These are phyloP conservation scores for Poeciliopsis infans DNA, from an alignment of 2,797 vertebrate genomes.

Conservation along the genomic window DNA sequence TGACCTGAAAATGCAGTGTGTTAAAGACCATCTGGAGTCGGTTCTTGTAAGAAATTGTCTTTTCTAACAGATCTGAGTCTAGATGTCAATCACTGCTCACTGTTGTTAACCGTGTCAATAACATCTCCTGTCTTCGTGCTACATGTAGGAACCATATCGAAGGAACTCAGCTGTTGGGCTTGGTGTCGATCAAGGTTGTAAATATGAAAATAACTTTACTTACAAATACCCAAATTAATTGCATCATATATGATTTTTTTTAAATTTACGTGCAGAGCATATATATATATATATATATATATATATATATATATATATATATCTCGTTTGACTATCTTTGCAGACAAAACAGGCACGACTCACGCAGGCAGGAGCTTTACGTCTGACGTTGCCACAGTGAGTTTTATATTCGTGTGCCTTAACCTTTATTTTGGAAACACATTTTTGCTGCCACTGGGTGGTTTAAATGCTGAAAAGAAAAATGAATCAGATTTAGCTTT, in stretches of 20 bases:
- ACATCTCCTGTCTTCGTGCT: constrained; percentile 20
- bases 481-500: neutral
- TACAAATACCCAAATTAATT: neutral
- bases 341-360: constrained; percentile 51
- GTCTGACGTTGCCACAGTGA: constrained; percentile 62
- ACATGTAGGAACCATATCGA: constrained; percentile 70
- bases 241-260: neutral
- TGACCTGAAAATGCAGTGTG: constrained; percentile 88
- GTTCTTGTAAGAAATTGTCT: constrained; percentile 82
- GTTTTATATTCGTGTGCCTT: constrained; percentile 13
- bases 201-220: neutral
- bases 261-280: neutral
- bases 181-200: constrained; percentile 61
- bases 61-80: neutral
- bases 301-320: too few relatives aligned
- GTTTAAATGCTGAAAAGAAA: neutral
- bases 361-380: constrained; percentile 57
- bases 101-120: neutral
- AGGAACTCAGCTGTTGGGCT: constrained; percentile 57
- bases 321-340: constrained; percentile 32
- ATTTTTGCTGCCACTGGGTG: neutral
- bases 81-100: neutral
- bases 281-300: neutral
- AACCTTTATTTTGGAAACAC: neutral
- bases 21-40: constrained; percentile 91